Evolutionary conservation across 2,888 invertebrate species (phyloP).

Genomic region (Parnassius apollo): DNA sequence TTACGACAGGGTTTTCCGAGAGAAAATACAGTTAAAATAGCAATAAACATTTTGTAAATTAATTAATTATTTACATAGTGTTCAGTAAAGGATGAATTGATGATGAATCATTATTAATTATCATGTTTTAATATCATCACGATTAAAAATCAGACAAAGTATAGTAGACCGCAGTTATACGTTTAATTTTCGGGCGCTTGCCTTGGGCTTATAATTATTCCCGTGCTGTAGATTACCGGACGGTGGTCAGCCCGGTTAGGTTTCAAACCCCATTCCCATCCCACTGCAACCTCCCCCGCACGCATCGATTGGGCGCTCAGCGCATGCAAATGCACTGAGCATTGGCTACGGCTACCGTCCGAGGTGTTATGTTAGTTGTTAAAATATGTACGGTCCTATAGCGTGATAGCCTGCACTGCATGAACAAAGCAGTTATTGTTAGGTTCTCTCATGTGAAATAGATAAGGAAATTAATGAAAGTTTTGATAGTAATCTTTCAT

Average conservation of each 20-base stretch:
- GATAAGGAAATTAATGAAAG: conserved; percentile 3
- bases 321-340: conserved; percentile 65
- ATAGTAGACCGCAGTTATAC: neutral
- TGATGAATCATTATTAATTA: no score
- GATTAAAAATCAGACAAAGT: no score
- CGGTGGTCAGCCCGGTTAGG: conserved; percentile 18
- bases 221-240: conserved; percentile 37
- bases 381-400: conserved; percentile 2
- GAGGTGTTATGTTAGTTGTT: neutral
- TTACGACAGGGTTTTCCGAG: no score
- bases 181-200: conserved; percentile 11
- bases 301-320: conserved; percentile 63
- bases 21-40: no score
- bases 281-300: conserved; percentile 44
- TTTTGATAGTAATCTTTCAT: neutral
- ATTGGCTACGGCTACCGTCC: conserved; percentile 14
- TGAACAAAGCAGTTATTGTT: conserved; percentile 11
- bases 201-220: conserved; percentile 50
- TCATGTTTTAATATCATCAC: no score
- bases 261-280: conserved; percentile 25
- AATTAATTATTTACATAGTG: no score
- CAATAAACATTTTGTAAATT: no score
- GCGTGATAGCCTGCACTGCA: neutral
- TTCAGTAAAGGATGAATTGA: no score
- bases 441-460: neutral